Conservation (phyloP, 2,888 invertebrate species). For the Drosophila melanocephala region DNA sequence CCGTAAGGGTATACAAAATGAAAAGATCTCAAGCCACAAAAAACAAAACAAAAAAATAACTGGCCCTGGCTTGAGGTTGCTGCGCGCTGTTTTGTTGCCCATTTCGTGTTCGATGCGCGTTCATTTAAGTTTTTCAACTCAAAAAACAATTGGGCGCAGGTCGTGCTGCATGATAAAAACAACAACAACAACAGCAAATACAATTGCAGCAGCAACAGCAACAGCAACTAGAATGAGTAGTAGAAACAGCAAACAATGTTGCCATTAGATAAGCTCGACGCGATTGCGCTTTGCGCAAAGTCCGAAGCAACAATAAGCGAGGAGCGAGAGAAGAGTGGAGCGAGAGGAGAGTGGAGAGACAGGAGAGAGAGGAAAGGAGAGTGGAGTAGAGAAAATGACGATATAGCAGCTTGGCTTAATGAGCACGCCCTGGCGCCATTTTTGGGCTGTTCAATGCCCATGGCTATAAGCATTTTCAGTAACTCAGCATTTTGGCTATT, state of each 20-base stretch:
- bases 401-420: conserved; percentile 54
- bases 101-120: conserved; percentile 79
- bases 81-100: conserved; percentile 31
- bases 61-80: conserved; percentile 30
- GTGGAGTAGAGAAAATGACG: neutral
- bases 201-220: conserved; percentile 28
- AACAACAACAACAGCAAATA: conserved; percentile 16
- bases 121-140: conserved; percentile 69
- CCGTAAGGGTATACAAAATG: conserved; percentile 18
- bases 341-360: neutral
- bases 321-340: neutral
- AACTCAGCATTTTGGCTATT: conserved; percentile 61
- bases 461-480: conserved; percentile 48
- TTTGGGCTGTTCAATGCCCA: conserved; percentile 53
- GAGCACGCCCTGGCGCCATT: conserved; percentile 82
- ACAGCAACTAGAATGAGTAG: conserved; percentile 6
- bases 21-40: conserved; percentile 46
- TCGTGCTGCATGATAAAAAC: conserved; percentile 78
- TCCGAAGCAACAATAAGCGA: conserved; percentile 28
- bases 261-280: conserved; percentile 57
- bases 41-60: conserved; percentile 17
- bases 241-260: conserved; percentile 46
- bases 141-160: conserved; percentile 79
- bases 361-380: neutral
- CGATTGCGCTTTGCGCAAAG: conserved; percentile 54